Conservation (phyloP, 2,113 vertebrate genomes). For the Sclerurus mexicanus region DNA sequence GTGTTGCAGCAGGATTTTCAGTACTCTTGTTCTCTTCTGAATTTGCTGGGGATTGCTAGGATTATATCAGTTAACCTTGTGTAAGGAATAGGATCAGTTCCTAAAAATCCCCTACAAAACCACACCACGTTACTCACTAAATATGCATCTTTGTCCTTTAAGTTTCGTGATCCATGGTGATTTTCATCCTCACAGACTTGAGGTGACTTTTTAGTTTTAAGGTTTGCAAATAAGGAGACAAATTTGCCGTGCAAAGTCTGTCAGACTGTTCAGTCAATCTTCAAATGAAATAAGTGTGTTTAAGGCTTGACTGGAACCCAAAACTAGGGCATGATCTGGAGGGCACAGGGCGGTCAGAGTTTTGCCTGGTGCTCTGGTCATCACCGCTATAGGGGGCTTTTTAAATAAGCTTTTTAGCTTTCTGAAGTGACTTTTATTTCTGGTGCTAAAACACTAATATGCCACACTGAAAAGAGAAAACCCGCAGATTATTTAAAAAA, state of each 20-base stretch:
- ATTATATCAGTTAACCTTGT: not conserved
- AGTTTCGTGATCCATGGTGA: rapidly evolving
- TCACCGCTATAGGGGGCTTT: not conserved
- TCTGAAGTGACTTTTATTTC: not conserved
- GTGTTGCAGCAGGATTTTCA: not conserved
- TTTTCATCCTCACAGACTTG: not conserved
- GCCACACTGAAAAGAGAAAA: not conserved
- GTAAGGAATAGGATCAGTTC: not conserved
- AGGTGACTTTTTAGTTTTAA: not conserved
- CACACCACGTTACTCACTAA: not conserved
- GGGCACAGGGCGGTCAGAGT: not conserved
- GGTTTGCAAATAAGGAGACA: not conserved
- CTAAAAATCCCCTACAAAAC: not conserved
- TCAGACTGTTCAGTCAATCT: not conserved
- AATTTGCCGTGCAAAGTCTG: not conserved
- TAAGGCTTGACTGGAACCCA: not conserved
- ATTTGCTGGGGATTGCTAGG: not conserved
- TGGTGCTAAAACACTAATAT: not conserved
- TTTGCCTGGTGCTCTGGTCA: not conserved
- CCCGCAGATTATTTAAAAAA: not conserved
- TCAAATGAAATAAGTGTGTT: not conserved
- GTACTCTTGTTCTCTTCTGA: not conserved
- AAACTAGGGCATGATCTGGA: not conserved
- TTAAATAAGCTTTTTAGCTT: not conserved
- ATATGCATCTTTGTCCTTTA: not conserved